Evolutionary conservation across 2,113 vertebrate genomes (phyloP), one percentile per base, ranked within the genome.

Genomic region (Gadus chalcogrammus): DNA sequence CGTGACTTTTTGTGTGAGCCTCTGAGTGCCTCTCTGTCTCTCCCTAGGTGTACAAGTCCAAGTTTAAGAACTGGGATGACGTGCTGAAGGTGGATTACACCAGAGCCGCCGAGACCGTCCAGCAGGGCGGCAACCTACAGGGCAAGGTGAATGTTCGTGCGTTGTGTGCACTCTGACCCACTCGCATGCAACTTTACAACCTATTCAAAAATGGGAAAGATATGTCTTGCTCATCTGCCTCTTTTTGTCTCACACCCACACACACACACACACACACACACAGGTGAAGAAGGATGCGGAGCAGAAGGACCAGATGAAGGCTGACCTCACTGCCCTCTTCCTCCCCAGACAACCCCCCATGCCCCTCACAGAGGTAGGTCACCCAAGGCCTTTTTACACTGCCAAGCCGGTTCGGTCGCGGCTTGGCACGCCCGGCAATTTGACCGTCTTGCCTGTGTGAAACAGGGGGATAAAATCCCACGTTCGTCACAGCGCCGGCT

Each of bases 41-140:
- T 59, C 15, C n/a, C 31, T 28, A 99, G 97, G 95, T 99, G 75
- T 98, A 95, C 81, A 99, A 99, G 76, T 96, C 97, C 73, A 99
- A 95, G 82, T 99, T 99, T 86, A 98, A 95, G 91, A 98, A 99
- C 74, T 99, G 97, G 97, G 97, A 99, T 0, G 97, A 99, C 0
- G 97, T 99, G 58, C 75, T 99, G 81, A 95, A 90, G 0, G 97
- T 99, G 78, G 97, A 99, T 79, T 99, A 99, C 86, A 99, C 96
- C 27, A 92, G 95, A 77, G 98, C 96, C 0, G 97, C 97, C 0
- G 97, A 99, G 84, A 92, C 89, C 0, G 94, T 99, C 53, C 88
- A 94, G 65, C 92, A 96, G 82, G 87, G 78, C 0, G 85, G 85
- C 0, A 93, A 93, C 35, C 89, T 98, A 2, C 83, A 92, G 0